Percentiles rank a stretch among this genome's conserved stretches.
Conservation (phyloP, 2,797 vertebrate genomes). For the Acanthurus tractus region DNA sequence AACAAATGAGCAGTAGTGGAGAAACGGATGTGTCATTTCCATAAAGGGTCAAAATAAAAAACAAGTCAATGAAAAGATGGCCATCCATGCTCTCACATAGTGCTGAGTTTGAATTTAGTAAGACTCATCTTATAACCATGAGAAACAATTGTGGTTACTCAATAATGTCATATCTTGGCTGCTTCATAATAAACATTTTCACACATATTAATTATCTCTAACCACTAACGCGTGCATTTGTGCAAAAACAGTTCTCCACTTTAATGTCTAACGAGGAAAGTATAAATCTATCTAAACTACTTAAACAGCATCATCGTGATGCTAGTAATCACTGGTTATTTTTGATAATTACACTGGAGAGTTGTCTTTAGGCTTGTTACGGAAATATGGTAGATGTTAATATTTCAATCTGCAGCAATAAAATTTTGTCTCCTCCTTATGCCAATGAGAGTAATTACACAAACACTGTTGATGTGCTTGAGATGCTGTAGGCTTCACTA, state of each 20-base stretch:
- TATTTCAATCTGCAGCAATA: slow-evolving; percentile 17
- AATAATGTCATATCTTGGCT: slow-evolving; percentile 45
- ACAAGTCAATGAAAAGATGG: slow-evolving; percentile 11
- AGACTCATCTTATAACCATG: slow-evolving; percentile 15
- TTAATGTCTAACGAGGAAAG: slow-evolving; percentile 23
- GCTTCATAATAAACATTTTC: slow-evolving; percentile 28
- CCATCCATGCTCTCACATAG: not conserved
- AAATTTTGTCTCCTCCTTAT: too few species aligned
- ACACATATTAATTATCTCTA: slow-evolving; percentile 23
- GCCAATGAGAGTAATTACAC: too few species aligned
- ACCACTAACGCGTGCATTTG: not conserved
- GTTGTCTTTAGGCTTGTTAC: slow-evolving; percentile 40
- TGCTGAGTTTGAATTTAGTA: slow-evolving; percentile 3
- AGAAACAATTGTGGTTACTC: slow-evolving; percentile 49
- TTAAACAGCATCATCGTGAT: slow-evolving; percentile 32
- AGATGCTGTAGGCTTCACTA: too few species aligned
- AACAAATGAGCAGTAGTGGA: slow-evolving; percentile 49
- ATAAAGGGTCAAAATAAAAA: slow-evolving; percentile 64
- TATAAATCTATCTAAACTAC: slow-evolving; percentile 11
- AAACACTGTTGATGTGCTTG: too few species aligned
- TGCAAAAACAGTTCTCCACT: slow-evolving; percentile 7
- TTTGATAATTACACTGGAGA: slow-evolving; percentile 49
- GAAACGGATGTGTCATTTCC: slow-evolving; percentile 53
- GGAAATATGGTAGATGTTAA: slow-evolving; percentile 53
- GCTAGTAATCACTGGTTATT: slow-evolving; percentile 50